Evolutionary conservation across 30 jellyfish, hydroid and myxozoan species (phyloP).

Genomic region (Aurelia aurita): DNA sequence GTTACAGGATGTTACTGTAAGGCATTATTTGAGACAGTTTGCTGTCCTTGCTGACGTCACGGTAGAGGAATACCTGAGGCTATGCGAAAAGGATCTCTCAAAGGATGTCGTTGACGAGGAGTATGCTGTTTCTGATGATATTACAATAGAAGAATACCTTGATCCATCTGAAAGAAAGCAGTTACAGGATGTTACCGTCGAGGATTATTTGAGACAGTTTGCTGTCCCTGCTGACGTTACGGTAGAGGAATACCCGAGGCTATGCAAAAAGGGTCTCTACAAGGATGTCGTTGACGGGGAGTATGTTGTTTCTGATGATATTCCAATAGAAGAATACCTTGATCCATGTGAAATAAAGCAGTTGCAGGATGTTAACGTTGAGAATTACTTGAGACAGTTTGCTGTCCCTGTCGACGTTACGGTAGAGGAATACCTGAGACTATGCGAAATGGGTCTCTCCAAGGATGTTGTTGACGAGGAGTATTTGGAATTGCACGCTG

Average conservation of each 20-base stretch:
- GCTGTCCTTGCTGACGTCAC: background rate
- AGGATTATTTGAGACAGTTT: constrained; percentile 20
- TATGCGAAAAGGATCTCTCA: too few species aligned
- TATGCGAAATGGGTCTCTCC: too few species aligned
- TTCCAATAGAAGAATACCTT: constrained; percentile 5
- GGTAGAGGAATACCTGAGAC: constrained; percentile 22
- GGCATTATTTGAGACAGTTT: too few species aligned
- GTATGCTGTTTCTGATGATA: too few species aligned
- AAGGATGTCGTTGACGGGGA: constrained; percentile 26
- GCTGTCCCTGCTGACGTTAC: background rate
- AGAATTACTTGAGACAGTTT: constrained; percentile 9
- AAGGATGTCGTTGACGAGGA: too few species aligned
- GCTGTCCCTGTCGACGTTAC: background rate
- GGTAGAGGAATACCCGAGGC: constrained; percentile 33
- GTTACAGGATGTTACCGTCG: constrained; percentile 12
- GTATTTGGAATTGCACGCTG: too few species aligned
- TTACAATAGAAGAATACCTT: background rate
- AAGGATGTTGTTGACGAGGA: too few species aligned
- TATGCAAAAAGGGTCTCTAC: too few species aligned
- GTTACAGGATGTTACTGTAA: constrained; percentile 1
- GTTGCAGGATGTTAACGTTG: constrained; percentile 13
- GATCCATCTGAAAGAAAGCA: too few species aligned
- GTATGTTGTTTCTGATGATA: too few species aligned
- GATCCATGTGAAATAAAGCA: background rate
- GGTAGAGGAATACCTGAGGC: constrained; percentile 21